These are phyloP conservation scores for Embiotoca jacksoni DNA, from an alignment of 2,113 vertebrate species.

Conservation along the genomic window DNA sequence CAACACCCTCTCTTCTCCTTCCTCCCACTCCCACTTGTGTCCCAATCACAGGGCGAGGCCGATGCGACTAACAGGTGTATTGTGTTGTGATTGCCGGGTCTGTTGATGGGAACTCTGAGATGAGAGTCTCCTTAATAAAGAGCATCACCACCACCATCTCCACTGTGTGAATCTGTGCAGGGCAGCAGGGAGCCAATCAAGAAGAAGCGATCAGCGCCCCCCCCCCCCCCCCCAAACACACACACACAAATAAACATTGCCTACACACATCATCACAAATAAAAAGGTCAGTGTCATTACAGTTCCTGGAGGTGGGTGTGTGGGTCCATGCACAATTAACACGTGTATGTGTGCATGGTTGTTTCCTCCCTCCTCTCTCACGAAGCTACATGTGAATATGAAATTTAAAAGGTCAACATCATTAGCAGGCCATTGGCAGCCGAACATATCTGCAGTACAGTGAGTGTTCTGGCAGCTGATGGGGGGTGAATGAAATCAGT, in stretches of 20 bases:
- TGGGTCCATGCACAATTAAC: constrained; percentile 35
- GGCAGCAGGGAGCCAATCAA: constrained; percentile 80
- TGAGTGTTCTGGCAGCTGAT: constrained; percentile 42
- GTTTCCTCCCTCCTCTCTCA: constrained; percentile 32
- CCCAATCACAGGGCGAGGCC: constrained; percentile 66
- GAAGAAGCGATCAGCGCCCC: constrained; percentile 65
- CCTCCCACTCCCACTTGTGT: constrained; percentile 46
- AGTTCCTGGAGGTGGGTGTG: constrained; percentile 52
- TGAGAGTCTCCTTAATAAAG: constrained; percentile 72
- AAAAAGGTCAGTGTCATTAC: constrained; percentile 87
- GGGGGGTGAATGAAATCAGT: constrained; percentile 44
- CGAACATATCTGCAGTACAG: constrained; percentile 45
- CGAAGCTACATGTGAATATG: constrained; percentile 72
- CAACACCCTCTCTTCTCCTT: constrained; percentile 25
- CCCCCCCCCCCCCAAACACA: neutral
- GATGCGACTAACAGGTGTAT: constrained; percentile 69
- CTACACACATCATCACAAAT: constrained; percentile 76
- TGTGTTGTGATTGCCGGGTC: constrained; percentile 79
- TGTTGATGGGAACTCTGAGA: constrained; percentile 59
- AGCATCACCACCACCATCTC: constrained; percentile 26
- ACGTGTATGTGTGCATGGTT: constrained; percentile 12
- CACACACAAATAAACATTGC: constrained; percentile 65
- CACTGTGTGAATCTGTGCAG: neutral
- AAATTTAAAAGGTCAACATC: constrained; percentile 84
- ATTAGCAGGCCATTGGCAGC: constrained; percentile 75